phyloP scores from a whole-genome alignment of 2,113 vertebrate species.

The Theropithecus gelada region DNA sequence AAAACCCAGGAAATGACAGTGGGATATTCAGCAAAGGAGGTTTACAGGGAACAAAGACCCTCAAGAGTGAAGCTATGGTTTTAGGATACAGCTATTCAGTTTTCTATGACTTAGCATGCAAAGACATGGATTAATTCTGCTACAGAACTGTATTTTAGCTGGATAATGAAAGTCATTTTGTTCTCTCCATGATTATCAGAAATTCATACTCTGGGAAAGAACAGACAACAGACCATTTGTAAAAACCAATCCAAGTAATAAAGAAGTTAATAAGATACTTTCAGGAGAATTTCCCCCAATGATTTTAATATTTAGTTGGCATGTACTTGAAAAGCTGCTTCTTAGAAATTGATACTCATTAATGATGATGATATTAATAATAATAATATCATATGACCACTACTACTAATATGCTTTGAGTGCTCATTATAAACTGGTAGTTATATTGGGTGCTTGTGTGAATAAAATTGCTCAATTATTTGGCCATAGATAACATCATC shows the following conservation, averaged over 20 bases:
- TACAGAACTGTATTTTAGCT: neutral
- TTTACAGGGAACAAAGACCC: neutral
- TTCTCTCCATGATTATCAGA: neutral
- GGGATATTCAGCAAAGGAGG: neutral
- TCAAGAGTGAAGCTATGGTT: neutral
- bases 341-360: neutral
- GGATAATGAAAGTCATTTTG: neutral
- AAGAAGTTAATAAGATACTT: neutral
- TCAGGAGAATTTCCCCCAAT: neutral
- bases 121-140: neutral
- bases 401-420: neutral
- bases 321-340: neutral
- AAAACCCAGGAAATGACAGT: neutral
- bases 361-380: neutral
- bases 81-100: neutral
- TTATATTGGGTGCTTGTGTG: neutral
- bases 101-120: neutral
- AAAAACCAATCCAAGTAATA: neutral
- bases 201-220: neutral
- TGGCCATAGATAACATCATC: neutral
- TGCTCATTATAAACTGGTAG: neutral
- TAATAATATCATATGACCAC: neutral
- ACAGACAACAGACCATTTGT: neutral
- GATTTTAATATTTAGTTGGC: neutral
- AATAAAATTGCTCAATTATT: neutral